Evolutionary conservation across 2,113 vertebrate species (phyloP), one percentile per base, ranked within the genome.

Genomic region (Lamprologus speciosus): DNA sequence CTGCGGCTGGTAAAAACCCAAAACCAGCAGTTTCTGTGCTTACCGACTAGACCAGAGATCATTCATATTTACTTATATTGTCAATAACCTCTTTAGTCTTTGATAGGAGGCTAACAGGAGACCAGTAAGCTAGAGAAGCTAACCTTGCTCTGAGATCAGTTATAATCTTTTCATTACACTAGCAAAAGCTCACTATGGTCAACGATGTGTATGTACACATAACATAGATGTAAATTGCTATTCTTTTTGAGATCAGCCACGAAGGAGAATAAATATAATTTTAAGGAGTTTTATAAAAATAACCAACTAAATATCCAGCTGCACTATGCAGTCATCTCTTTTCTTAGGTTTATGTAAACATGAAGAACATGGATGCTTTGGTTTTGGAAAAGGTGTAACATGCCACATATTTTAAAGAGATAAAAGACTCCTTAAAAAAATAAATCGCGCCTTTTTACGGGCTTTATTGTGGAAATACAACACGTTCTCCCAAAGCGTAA

Each of bases 391-490:
- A 70, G n/a, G 2, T 45, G 37, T 73, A 45, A 26, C 5, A 26
- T 0, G 13, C 3, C 37, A 26, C 3, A 17, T 26, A 73, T 70
- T 42, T 70, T 70, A 9, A 23, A 73, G 21, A 45, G 13, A 73
- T 73, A 10, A 73, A 70, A 45, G n/a, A 70, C 8, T 23, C 12
- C 13, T 73, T 10, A 3, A 68, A 70, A 65, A 63, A 60, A 70
- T 0, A 0, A 10, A 26, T 45, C 0, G 4, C 0, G 1, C 21
- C 14, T 12, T 19, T 78, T 78, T 12, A 50, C 16, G 0, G 3
- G 3, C 5, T 75, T 75, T 11, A 75, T 28, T 28, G 21, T 75
- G 23, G 42, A 50, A 78, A n/a, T 31, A 1, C 7, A 47, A 47
- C 45, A 47, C 7, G 7, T 47, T 40, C 11, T 40, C 40, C 40